Evolutionary conservation across 2,888 invertebrate genomes (phyloP), one percentile per base, ranked within the genome.

Genomic region (Hypolimnas misippus): DNA sequence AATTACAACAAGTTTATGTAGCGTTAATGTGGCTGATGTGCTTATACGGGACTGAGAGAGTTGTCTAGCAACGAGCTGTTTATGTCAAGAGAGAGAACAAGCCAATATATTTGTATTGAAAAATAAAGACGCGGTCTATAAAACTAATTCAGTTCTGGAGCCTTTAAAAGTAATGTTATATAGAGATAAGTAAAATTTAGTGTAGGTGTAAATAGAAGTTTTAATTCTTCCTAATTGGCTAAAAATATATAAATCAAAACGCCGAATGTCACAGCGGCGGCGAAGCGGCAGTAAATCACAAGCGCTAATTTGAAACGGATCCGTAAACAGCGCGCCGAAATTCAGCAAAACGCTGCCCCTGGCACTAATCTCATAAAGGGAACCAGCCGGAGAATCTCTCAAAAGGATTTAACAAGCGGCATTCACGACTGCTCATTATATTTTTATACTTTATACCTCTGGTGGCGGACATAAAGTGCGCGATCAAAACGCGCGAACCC

Each of bases 371-470:
- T 79, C 82, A 84, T 80, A 89, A 90, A 91, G 85, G 87, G 74
- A 69, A 63, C 81, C 72, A 77, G 73, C 77, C 70, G 71, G 78
- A 81, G 81, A 76, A 80, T 77, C 84, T 80, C 87, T 90, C 89
- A 89, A 89, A 89, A 86, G 91, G 89, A 89, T 89, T 89, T 91
- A 92, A 91, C 91, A 90, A 92, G 92, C 89, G 86, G 78, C 83
- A 87, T 88, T 89, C 89, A 87, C 84, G 76, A 77, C 77, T 83
- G 77, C 87, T 91, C 91, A 91, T 92, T 91, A 91, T 91, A 91
- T 91, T 90, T 91, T 91, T 91, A 91, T 91, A 89, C 89, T 88
- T 88, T 87, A 89, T 88, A 86, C 87, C 83, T 83, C 81, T 78
- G 81, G 80, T 83, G 82, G 78, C 77, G 73, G 78, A 81, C 89